Evolutionary conservation across 2,797 vertebrate genomes (phyloP), one percentile per base, ranked within the genome.

Genomic region (Argentina silus): DNA sequence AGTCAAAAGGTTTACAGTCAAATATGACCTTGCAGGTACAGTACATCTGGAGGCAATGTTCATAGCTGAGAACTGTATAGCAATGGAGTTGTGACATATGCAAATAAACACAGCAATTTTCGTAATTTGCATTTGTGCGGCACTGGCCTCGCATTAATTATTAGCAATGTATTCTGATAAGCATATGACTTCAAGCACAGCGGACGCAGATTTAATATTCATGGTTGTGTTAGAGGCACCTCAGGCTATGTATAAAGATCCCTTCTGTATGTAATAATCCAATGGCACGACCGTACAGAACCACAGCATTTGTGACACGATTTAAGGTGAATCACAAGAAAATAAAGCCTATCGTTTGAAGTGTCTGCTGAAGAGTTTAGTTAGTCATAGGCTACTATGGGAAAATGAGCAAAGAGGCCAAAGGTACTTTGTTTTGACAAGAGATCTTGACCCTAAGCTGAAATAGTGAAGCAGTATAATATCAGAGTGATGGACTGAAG

Each of bases 101-200:
- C 66, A 66, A 72, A 67, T 67, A 72, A 68, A 76, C 73, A 72
- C 67, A 61, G 67, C 69, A 73, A 74, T 69, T 69, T 65, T 53
- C 36, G 15, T 60, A 17, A 79, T 79, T 72, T 78, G 67, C 53
- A 69, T 78, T 77, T 14, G 67, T 74, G 27, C 72, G 67, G 59
- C 71, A 60, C n/a, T 51, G 62, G 64, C 59, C 66, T 27, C 12
- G 19, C 63, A 53, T 77, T 60, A 56, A 75, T 66, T 23, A 70
- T 23, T 75, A 55, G 36, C 72, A 72, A 69, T 77, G 53, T 72
- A 64, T 60, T 71, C 62, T 59, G 65, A 74, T 71, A 72, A 55
- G 68, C 43, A 42, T 48, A 47, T 12, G 61, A 68, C 67, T 76
- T 47, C 7, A 61, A 75, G 70, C 51, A 9, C 67, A 67, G 23